phyloP scores from a whole-genome alignment of 2,797 vertebrate species.

The Danionella dracula region DNA sequence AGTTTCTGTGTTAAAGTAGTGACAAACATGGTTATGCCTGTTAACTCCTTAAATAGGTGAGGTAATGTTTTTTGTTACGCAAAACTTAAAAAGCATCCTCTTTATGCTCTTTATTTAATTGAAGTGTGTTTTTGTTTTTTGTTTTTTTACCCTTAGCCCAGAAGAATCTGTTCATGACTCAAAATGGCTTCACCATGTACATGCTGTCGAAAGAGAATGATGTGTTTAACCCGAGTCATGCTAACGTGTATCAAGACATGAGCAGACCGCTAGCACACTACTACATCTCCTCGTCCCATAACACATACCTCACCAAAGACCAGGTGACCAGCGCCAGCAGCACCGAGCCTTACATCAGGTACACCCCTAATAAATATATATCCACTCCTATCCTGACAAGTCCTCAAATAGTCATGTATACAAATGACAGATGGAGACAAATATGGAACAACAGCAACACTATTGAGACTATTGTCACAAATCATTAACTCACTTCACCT shows the following conservation, averaged over 20 bases:
- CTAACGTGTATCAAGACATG: conserved; percentile 85
- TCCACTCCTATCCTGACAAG: too few relatives aligned
- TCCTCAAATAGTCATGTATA: too few relatives aligned
- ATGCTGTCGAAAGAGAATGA: conserved; percentile 85
- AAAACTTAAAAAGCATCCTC: not conserved
- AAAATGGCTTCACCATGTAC: conserved; percentile 95
- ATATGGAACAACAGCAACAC: too few relatives aligned
- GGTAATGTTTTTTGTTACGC: not conserved
- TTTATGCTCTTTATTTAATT: not conserved
- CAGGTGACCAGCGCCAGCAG: conserved; percentile 90
- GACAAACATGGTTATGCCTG: not conserved
- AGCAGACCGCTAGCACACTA: conserved; percentile 83
- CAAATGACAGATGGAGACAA: too few relatives aligned
- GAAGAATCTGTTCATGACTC: conserved; percentile 80
- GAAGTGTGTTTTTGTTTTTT: not conserved
- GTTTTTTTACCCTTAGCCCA: conserved; percentile 54
- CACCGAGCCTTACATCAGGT: conserved; percentile 93
- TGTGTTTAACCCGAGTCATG: conserved; percentile 77
- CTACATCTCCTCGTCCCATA: conserved; percentile 83
- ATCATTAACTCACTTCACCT: too few relatives aligned
- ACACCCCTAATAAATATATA: conserved; percentile 16
- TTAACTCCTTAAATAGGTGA: not conserved
- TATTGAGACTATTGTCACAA: too few relatives aligned
- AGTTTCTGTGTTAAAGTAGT: not conserved
- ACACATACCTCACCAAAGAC: conserved; percentile 90